A percentile compares a stretch with the other conserved stretches of the same genome.
phyloP scores from a whole-genome alignment of 2,113 vertebrate genomes.

The Toxotes chatareus region DNA sequence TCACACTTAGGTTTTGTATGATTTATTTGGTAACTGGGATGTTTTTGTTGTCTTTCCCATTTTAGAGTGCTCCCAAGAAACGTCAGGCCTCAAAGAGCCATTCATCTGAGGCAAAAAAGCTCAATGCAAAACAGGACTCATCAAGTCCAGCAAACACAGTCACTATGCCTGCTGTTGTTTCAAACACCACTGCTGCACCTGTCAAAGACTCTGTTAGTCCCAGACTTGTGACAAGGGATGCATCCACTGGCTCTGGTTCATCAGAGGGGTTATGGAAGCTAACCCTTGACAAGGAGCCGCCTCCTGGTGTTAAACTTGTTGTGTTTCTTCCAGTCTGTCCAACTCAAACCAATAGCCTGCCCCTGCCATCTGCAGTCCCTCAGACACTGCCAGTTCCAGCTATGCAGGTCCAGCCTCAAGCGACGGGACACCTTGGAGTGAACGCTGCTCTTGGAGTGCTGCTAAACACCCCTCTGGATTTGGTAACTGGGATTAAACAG shows the following conservation, averaged over 20 bases:
- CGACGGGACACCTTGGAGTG: not conserved
- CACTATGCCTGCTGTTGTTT: not conserved
- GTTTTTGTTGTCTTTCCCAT: constrained; percentile 27
- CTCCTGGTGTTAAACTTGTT: constrained; percentile 74
- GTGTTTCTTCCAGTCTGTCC: constrained; percentile 72
- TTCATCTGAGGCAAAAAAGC: not conserved
- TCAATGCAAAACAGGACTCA: not conserved
- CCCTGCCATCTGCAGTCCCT: constrained; percentile 16
- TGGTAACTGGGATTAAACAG: not conserved
- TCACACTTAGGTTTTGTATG: not conserved
- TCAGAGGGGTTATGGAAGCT: constrained; percentile 67
- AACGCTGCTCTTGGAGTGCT: not conserved
- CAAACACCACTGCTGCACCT: not conserved
- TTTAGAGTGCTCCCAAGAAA: constrained; percentile 62
- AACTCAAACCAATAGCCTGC: constrained; percentile 3
- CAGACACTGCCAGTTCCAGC: constrained; percentile 14
- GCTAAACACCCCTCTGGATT: constrained; percentile 17
- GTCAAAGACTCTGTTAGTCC: not conserved
- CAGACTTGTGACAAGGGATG: not conserved
- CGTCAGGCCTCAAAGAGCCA: constrained; percentile 28
- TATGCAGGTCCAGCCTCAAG: constrained; percentile 18
- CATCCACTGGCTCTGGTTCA: not conserved
- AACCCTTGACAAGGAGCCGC: constrained; percentile 67
- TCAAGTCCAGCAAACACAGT: not conserved
- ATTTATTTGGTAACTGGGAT: not conserved